Base-by-base conservation (phyloP, 2,797 vertebrate species). In the Poecilia wingei region DNA sequence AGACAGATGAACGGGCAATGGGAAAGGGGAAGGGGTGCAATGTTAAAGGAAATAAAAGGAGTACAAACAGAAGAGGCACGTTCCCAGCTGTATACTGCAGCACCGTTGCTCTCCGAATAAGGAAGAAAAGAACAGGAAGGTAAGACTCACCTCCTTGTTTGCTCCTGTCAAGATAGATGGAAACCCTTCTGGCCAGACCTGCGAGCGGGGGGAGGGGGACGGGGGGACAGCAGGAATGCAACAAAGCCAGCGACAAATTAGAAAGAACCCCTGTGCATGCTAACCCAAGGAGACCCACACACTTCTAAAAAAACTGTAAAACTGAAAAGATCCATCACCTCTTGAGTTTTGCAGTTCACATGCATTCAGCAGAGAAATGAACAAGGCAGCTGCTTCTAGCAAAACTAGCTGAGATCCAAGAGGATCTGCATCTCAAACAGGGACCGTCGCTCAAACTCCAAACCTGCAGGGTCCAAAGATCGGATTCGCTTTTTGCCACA, bases 121-220 rank as follows among this genome's bases (percentile, higher is more conserved):
- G 68, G 77, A 72, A 85, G 82, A 64, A 87, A 76, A 92, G 72
- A 91, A 64, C 83, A 91, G 87, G 91, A 90, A 76, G 84, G 92
- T 61, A 89, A 83, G 94, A 97, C 97, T 97, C 95, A 98, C 97
- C 97, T 96, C 97, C 97, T 96, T 97, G 97, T 85, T 98, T 97
- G 96, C 96, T 97, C 90, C 96, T 96, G 96, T 98, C 97, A 94
- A 98, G 97, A 94, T 96, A 97, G 96, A 98, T 97, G 91, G 97
- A 98, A 93, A 97, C 96, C 93, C 96, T 97, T 93, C 97, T 95
- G 93, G 97, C 95, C 93, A 97, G 96, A 97, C 97, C 97, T 97
- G 96, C 55, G 89, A 94, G 95, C 91, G 64, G 83, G 78, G 33
- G 74, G 78, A 74, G 77, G 78, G 59, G 72, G 55, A 55, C 64